Percentiles rank a stretch among this genome's conserved stretches.
Evolutionary conservation across 2,113 vertebrate genomes (phyloP).

Genomic region (Candoia aspera): DNA sequence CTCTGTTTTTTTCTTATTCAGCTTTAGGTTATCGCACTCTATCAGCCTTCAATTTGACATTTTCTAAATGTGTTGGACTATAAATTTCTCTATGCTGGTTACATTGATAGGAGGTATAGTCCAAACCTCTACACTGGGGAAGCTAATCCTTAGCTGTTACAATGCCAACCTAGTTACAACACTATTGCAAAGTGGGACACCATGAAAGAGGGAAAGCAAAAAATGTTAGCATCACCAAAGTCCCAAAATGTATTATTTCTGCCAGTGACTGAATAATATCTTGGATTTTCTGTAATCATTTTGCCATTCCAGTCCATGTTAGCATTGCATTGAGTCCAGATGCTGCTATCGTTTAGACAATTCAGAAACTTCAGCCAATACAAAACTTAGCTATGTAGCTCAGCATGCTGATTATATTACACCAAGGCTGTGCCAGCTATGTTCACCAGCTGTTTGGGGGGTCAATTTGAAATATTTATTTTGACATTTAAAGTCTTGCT

Average conservation of each 20-base stretch:
- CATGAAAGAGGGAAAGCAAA: background rate
- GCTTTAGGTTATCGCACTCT: background rate
- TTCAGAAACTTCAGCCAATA: background rate
- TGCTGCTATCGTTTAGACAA: background rate
- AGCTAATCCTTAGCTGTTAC: background rate
- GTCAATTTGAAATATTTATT: background rate
- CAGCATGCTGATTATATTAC: background rate
- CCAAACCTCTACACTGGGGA: background rate
- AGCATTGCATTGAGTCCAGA: background rate
- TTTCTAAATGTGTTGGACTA: background rate
- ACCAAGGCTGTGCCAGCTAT: background rate
- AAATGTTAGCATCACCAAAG: background rate
- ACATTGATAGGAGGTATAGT: background rate
- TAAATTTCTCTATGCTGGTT: background rate
- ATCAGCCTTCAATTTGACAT: background rate
- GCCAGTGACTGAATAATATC: background rate
- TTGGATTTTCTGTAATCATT: background rate
- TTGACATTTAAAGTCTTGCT: background rate
- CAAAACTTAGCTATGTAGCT: background rate
- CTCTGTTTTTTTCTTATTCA: background rate
- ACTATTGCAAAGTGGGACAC: background rate
- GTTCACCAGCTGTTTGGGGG: background rate
- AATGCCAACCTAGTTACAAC: background rate
- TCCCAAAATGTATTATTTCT: background rate
- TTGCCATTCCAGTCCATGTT: background rate